Conservation (phyloP, 2,113 vertebrate genomes). For the Oxyruncus cristatus region DNA sequence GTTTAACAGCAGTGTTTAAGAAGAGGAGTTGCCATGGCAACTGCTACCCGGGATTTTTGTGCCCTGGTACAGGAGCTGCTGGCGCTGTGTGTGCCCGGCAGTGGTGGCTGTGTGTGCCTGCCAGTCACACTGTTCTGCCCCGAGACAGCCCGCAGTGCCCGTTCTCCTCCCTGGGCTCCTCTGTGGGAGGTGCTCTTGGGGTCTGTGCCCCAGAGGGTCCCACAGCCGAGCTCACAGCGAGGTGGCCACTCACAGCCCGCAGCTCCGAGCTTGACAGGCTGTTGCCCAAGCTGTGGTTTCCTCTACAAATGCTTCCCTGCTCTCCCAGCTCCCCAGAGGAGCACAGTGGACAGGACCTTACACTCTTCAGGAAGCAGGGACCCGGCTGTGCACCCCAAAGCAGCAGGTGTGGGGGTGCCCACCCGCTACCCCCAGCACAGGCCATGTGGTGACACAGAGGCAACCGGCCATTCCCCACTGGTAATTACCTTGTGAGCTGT, state of each 20-base stretch:
- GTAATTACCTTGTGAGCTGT: not conserved
- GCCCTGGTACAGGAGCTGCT: not conserved
- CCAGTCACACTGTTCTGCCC: not conserved
- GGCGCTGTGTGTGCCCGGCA: not conserved
- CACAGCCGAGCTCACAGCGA: accelerated
- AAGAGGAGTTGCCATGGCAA: slow-evolving; percentile 43
- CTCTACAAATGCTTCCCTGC: not conserved
- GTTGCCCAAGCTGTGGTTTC: accelerated
- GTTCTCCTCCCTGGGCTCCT: accelerated
- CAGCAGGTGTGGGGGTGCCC: not conserved
- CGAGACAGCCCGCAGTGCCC: accelerated
- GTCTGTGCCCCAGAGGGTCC: accelerated
- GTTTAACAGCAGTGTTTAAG: slow-evolving; percentile 25
- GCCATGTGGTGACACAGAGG: not conserved
- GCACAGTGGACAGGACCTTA: accelerated
- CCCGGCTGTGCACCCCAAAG: accelerated
- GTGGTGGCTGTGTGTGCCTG: not conserved
- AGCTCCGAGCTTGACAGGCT: accelerated
- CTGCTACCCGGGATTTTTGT: not conserved
- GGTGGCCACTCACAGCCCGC: accelerated
- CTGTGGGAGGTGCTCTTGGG: not conserved
- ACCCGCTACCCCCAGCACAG: not conserved
- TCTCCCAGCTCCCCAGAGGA: not conserved
- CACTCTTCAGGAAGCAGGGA: accelerated
- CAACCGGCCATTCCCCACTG: not conserved